Evolutionary conservation across 2,797 vertebrate genomes (phyloP).

Genomic region (Chromobotia macracanthus): DNA sequence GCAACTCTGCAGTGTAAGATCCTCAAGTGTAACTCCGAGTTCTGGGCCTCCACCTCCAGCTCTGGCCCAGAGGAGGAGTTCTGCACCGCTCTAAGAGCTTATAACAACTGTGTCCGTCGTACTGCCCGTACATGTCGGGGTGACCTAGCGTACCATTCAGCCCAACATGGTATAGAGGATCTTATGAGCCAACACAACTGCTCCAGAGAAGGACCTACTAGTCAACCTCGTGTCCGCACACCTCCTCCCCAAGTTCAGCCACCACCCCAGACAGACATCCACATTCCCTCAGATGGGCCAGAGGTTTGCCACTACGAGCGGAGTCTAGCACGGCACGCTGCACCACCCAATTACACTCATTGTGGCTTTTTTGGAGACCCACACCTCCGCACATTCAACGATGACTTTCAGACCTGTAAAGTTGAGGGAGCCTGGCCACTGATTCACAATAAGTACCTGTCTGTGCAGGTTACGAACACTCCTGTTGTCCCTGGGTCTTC

Average conservation of each 20-base stretch:
- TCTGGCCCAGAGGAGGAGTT: constrained; percentile 87
- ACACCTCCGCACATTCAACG: constrained; percentile 92
- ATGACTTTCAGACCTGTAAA: constrained; percentile 95
- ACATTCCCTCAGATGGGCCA: constrained; percentile 88
- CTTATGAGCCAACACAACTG: constrained; percentile 98
- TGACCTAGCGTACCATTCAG: constrained; percentile 95
- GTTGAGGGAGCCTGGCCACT: constrained; percentile 97
- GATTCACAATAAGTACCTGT: constrained; percentile 97
- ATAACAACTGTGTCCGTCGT: constrained; percentile 90
- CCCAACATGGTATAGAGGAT: constrained; percentile 97
- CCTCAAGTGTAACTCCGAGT: constrained; percentile 97
- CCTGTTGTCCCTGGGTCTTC: constrained; percentile 87
- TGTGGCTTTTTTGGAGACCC: constrained; percentile 97
- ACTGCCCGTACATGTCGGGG: constrained; percentile 94
- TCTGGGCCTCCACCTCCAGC: constrained; percentile 87
- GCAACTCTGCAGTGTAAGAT: constrained; percentile 93
- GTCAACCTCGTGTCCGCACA: constrained; percentile 82
- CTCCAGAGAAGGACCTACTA: constrained; percentile 93
- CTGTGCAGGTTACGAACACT: constrained; percentile 96
- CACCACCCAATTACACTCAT: constrained; percentile 90
- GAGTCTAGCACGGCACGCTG: constrained; percentile 81
- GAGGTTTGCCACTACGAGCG: constrained; percentile 94
- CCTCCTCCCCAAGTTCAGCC: constrained; percentile 76
- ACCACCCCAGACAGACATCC: constrained; percentile 80
- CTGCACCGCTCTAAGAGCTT: constrained; percentile 88